Percentiles rank a stretch among this genome's conserved stretches.
phyloP scores from a whole-genome alignment of 2,888 invertebrate genomes.

The Epinotia brunnichana region DNA sequence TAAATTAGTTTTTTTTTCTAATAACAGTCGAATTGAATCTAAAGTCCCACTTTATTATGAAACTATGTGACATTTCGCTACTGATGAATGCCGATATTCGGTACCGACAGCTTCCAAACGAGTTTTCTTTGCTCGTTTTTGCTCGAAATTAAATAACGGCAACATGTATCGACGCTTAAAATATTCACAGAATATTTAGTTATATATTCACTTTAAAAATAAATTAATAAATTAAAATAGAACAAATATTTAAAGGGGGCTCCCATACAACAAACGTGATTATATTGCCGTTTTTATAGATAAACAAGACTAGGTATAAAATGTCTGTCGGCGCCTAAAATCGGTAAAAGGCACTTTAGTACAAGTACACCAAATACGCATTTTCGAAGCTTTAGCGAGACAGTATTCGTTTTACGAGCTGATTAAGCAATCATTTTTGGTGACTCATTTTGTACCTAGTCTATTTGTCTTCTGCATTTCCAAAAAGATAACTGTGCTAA shows the following conservation, averaged over 20 bases:
- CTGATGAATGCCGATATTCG: neutral
- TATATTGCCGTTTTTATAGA: too few relatives aligned
- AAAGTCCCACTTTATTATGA: too few relatives aligned
- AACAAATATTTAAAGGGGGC: too few relatives aligned
- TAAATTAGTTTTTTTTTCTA: too few relatives aligned
- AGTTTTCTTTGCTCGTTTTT: too few relatives aligned
- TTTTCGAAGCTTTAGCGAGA: conserved; percentile 10
- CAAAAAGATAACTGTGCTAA: neutral
- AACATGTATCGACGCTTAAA: too few relatives aligned
- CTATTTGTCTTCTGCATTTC: neutral
- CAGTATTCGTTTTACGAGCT: neutral
- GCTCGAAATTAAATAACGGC: too few relatives aligned
- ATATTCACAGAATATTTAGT: too few relatives aligned
- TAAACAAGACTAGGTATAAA: neutral
- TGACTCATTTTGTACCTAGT: neutral
- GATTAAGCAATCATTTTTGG: neutral
- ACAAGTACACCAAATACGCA: conserved; percentile 18
- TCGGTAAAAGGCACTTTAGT: neutral
- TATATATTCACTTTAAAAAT: too few relatives aligned
- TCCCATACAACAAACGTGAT: too few relatives aligned
- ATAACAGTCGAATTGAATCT: too few relatives aligned
- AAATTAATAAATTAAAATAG: too few relatives aligned
- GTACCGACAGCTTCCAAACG: neutral
- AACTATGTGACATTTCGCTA: neutral
- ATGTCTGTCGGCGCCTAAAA: neutral